Conservation (phyloP, 2,113 vertebrate genomes). For the Campylomormyrus tamandua region DNA sequence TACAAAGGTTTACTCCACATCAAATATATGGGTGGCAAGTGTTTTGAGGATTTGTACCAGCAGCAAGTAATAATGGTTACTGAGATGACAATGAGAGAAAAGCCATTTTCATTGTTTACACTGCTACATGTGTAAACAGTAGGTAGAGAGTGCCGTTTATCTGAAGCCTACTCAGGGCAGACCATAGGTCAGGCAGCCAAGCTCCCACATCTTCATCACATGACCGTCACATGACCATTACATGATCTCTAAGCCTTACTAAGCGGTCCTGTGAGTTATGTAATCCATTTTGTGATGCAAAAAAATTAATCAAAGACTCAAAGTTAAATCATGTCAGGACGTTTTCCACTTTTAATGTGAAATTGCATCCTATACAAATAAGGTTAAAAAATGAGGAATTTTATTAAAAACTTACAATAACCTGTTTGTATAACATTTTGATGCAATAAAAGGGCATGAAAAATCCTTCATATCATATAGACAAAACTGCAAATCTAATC, state of each 20-base stretch:
- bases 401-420: not conserved
- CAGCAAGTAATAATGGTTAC: not conserved
- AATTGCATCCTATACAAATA: too few species aligned
- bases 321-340: too few species aligned
- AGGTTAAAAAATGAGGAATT: not conserved
- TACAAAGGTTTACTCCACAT: not conserved
- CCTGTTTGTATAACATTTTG: not conserved
- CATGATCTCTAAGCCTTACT: not conserved
- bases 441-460: not conserved
- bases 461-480: not conserved
- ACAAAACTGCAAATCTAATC: not conserved
- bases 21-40: not conserved
- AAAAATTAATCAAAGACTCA: too few species aligned
- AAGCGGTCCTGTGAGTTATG: not conserved
- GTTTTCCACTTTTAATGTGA: too few species aligned
- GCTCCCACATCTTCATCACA: not conserved
- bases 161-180: not conserved
- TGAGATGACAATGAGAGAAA: not conserved
- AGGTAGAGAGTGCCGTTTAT: not conserved
- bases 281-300: not conserved
- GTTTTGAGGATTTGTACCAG: not conserved
- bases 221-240: not conserved
- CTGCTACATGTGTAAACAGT: not conserved
- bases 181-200: not conserved
- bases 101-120: not conserved